Conservation (phyloP, 2,888 invertebrate genomes). For the Ectemnius lituratus region DNA sequence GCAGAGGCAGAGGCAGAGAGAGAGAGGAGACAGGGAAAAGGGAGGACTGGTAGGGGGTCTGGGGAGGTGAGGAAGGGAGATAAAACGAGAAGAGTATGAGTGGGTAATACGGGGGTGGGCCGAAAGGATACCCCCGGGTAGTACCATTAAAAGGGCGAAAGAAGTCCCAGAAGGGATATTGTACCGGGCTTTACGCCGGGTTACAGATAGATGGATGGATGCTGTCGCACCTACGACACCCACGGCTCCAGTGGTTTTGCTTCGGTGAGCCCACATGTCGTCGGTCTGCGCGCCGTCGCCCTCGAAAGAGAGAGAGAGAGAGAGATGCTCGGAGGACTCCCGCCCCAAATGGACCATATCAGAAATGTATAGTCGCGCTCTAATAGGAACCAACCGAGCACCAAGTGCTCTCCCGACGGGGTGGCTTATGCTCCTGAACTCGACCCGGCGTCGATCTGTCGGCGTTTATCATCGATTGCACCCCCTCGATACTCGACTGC, state of each 20-base stretch:
- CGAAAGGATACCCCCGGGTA: conserved; percentile 65
- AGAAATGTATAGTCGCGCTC: conserved; percentile 64
- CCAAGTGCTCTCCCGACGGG: conserved; percentile 71
- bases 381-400: conserved; percentile 69
- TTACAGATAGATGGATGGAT: conserved; percentile 69
- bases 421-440: conserved; percentile 34
- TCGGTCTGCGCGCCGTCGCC: conserved; percentile 38
- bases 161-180: conserved; percentile 76
- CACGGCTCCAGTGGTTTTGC: conserved; percentile 72
- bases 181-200: conserved; percentile 60
- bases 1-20: too few relatives aligned
- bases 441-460: conserved; percentile 63
- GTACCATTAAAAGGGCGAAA: conserved; percentile 73
- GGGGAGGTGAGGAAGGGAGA: conserved; percentile 13
- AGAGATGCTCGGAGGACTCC: conserved; percentile 55
- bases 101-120: conserved; percentile 34
- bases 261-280: conserved; percentile 77
- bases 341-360: conserved; percentile 73
- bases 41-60: too few relatives aligned
- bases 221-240: conserved; percentile 66
- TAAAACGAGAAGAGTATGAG: conserved; percentile 34
- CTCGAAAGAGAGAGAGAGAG: conserved; percentile 44
- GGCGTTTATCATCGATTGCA: conserved; percentile 74
- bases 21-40: conserved; percentile 21
- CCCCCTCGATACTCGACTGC: conserved; percentile 40